Evolutionary conservation across 2,797 vertebrate species (phyloP).

Genomic region (Sebastes taczanowskii): DNA sequence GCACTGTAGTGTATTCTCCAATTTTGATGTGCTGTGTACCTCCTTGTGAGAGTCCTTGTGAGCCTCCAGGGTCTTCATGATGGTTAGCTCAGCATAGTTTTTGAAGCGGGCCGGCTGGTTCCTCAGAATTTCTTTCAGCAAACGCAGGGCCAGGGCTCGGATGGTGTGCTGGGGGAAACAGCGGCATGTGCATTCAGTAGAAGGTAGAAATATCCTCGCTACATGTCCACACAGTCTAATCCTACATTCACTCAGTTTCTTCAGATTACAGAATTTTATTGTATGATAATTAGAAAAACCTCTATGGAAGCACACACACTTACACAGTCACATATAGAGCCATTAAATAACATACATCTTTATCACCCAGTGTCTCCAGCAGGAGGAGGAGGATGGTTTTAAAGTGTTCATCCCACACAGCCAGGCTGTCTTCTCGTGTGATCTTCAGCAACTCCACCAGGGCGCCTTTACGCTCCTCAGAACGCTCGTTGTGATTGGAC

Average conservation of each 20-base stretch:
- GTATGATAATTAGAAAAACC: background rate
- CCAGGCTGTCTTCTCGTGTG: constrained; percentile 92
- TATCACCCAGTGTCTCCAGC: constrained; percentile 97
- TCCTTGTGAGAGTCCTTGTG: constrained; percentile 99
- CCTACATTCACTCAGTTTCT: background rate
- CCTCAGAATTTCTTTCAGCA: constrained; percentile 94
- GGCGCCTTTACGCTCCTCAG: constrained; percentile 94
- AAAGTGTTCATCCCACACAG: constrained; percentile 98
- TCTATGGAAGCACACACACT: background rate
- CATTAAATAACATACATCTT: constrained; percentile 82
- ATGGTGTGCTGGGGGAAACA: constrained; percentile 88
- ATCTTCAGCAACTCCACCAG: constrained; percentile 96
- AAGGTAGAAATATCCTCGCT: background rate
- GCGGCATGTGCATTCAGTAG: background rate
- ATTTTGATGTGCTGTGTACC: constrained; percentile 71
- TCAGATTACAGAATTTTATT: background rate
- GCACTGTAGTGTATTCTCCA: background rate
- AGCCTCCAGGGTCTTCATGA: constrained; percentile 99
- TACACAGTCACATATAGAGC: background rate
- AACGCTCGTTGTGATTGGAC: constrained; percentile 97
- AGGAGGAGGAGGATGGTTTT: constrained; percentile 97
- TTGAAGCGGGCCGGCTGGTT: constrained; percentile 98
- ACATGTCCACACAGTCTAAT: background rate
- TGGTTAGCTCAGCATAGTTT: constrained; percentile 97
- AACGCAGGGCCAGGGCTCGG: constrained; percentile 92